phyloP scores from a whole-genome alignment of 2,888 invertebrate genomes.

The Synergus umbraculus region DNA sequence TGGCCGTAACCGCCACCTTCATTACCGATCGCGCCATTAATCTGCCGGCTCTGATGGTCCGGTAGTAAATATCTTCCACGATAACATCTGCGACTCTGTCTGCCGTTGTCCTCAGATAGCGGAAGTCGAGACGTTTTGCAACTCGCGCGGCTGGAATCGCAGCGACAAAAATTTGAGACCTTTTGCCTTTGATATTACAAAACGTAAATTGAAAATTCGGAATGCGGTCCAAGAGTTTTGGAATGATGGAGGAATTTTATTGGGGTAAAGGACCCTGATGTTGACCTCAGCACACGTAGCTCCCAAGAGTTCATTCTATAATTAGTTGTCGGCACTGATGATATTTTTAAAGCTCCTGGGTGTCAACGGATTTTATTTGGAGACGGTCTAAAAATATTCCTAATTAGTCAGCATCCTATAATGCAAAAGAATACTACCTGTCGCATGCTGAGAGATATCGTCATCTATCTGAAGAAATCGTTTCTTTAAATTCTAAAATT shows the following conservation, averaged over 20 bases:
- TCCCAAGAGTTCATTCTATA: background rate
- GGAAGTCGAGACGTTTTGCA: slow-evolving; percentile 50
- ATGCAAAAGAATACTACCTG: too few relatives aligned
- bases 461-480: background rate
- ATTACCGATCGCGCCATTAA: slow-evolving; percentile 74
- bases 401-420: too few relatives aligned
- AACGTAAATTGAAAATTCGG: background rate
- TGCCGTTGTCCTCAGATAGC: slow-evolving; percentile 44
- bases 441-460: too few relatives aligned
- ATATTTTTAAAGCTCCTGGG: background rate
- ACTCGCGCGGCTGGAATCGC: slow-evolving; percentile 10
- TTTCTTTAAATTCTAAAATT: too few relatives aligned
- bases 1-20: slow-evolving; percentile 68
- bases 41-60: slow-evolving; percentile 68
- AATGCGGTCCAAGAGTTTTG: background rate
- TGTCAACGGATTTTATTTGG: background rate
- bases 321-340: background rate
- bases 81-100: slow-evolving; percentile 67
- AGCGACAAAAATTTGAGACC: background rate
- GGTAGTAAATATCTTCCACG: slow-evolving; percentile 70
- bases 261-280: slow-evolving; percentile 2
- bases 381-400: too few relatives aligned
- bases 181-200: background rate
- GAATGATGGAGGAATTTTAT: background rate
- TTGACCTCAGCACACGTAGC: background rate